These are phyloP conservation scores for Phyllostomus discolor DNA, from an alignment of 2,113 vertebrate species.

Conservation along the genomic window DNA sequence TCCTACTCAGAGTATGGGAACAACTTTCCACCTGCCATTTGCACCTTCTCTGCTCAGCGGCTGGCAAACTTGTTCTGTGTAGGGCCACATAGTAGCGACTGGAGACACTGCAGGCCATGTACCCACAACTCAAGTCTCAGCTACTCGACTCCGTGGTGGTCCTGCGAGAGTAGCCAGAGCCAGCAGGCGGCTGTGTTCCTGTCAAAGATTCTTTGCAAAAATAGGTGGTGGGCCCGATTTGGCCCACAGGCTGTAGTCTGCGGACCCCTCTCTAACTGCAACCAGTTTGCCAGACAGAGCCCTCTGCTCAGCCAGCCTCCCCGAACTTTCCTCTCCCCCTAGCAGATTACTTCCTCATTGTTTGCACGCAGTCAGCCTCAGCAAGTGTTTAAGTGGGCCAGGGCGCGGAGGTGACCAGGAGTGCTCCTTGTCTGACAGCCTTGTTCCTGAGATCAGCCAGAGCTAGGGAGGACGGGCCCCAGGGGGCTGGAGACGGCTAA, in stretches of 20 bases:
- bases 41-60: not conserved
- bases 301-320: not conserved
- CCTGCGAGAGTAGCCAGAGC: not conserved
- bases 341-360: not conserved
- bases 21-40: not conserved
- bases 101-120: not conserved
- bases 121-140: not conserved
- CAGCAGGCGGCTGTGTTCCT: too few species aligned
- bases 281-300: not conserved
- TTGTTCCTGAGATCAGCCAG: conserved; percentile 70
- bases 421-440: conserved; percentile 48
- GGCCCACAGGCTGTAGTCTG: fast-evolving
- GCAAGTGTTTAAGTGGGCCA: not conserved
- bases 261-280: not conserved
- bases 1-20: not conserved
- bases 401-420: not conserved
- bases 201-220: not conserved
- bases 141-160: not conserved
- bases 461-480: conserved; percentile 50
- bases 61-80: not conserved
- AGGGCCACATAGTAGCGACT: not conserved
- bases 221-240: not conserved
- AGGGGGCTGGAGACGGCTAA: conserved; percentile 14
- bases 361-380: not conserved
- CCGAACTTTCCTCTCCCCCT: not conserved